Evolutionary conservation across 2,113 vertebrate genomes (phyloP).

Genomic region (Actinemys pallida): DNA sequence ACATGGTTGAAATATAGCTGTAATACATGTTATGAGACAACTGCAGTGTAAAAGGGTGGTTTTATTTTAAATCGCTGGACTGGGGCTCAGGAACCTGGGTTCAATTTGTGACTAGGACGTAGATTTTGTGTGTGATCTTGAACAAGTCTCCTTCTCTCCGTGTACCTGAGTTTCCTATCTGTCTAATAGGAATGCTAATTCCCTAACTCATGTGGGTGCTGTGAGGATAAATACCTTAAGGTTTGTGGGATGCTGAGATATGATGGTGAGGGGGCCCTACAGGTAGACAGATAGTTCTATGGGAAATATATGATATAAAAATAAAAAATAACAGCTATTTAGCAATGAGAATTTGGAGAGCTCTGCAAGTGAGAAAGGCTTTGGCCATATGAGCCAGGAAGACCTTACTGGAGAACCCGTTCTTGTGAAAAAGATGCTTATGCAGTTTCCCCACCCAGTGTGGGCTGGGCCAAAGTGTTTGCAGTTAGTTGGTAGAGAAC

Average conservation of each 20-base stretch:
- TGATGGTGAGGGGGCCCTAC: not conserved
- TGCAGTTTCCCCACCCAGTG: constrained; percentile 12
- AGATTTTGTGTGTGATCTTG: not conserved
- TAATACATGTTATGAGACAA: not conserved
- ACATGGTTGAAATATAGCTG: not conserved
- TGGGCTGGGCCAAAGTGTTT: constrained; percentile 52
- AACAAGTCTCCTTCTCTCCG: not conserved
- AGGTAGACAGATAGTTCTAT: not conserved
- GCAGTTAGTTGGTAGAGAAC: constrained; percentile 61
- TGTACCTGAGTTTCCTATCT: not conserved
- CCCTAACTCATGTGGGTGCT: not conserved
- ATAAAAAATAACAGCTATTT: not conserved
- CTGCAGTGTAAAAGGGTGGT: not conserved
- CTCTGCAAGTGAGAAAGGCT: not conserved
- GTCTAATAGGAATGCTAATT: not conserved
- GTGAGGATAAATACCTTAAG: not conserved
- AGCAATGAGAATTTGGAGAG: constrained; percentile 3
- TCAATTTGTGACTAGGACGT: not conserved
- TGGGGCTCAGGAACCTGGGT: not conserved
- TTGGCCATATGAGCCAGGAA: not conserved
- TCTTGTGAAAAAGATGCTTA: constrained; percentile 24
- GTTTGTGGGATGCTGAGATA: not conserved
- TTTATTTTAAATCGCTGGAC: not conserved
- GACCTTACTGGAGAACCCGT: not conserved
- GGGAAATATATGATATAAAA: not conserved